Evolutionary conservation across 2,113 vertebrate species (phyloP).

Genomic region (Mustela nigripes): DNA sequence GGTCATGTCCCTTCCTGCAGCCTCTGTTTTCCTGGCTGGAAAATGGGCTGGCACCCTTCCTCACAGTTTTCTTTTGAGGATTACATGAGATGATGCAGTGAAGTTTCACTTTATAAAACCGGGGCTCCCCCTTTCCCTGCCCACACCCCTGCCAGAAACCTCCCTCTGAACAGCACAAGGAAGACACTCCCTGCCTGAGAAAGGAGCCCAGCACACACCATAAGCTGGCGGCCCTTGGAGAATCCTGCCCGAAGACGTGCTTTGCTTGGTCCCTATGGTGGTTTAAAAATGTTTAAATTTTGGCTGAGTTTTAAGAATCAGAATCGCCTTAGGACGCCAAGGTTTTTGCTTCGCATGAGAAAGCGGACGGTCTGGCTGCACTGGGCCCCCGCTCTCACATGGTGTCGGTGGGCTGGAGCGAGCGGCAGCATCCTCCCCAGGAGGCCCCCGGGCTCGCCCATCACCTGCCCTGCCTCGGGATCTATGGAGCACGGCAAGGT

Average conservation of each 20-base stretch:
- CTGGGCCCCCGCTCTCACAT: accelerated
- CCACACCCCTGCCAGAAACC: neutral
- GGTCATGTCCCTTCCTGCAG: neutral
- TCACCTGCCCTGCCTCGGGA: no score
- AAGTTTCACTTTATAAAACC: neutral
- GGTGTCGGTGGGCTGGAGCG: accelerated
- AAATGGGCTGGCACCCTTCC: neutral
- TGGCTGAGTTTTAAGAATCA: neutral
- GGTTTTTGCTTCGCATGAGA: neutral
- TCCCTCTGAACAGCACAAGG: no score
- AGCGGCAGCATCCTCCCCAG: neutral
- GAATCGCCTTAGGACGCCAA: neutral
- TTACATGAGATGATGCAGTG: neutral
- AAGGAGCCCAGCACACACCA: accelerated
- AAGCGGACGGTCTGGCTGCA: neutral
- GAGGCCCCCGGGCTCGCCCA: neutral
- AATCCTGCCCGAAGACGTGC: neutral
- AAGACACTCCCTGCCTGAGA: neutral
- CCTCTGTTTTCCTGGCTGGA: slow-evolving; percentile 32
- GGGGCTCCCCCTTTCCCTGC: neutral
- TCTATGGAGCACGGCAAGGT: accelerated
- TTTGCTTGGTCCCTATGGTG: neutral
- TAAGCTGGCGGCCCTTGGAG: neutral
- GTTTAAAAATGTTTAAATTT: neutral
- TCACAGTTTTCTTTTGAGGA: neutral